These are phyloP conservation scores for Diplolepis rosae DNA, from an alignment of 2,888 invertebrate genomes.

Conservation along the genomic window DNA sequence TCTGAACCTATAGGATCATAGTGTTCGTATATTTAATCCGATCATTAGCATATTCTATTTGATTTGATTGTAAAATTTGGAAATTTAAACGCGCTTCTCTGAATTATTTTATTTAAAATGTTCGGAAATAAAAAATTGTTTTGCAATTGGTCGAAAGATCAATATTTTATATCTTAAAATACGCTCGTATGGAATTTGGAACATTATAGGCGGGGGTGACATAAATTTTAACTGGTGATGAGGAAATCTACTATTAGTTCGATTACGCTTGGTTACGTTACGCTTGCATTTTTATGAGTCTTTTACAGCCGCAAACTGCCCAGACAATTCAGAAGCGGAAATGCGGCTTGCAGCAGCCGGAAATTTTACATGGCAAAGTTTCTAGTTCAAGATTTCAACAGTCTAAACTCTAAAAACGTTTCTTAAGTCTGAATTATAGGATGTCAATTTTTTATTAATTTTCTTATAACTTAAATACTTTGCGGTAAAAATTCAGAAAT, in stretches of 20 bases:
- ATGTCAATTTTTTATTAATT: not conserved
- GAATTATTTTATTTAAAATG: not conserved
- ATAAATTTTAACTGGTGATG: not conserved
- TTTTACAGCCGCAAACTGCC: not conserved
- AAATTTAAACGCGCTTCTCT: not conserved
- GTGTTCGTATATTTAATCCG: not conserved
- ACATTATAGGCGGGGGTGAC: not conserved
- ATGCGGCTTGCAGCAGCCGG: not conserved
- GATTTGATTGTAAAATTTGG: not conserved
- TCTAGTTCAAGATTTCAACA: not conserved
- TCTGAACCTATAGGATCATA: not conserved
- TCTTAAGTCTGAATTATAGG: not conserved
- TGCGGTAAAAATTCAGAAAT: too few relatives aligned
- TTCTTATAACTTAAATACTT: too few relatives aligned
- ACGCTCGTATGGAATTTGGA: not conserved
- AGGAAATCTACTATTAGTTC: constrained; percentile 2
- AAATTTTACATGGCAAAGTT: not conserved
- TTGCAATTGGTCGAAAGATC: not conserved
- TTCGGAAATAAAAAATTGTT: not conserved
- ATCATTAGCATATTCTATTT: not conserved
- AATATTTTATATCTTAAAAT: not conserved
- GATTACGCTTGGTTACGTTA: not conserved
- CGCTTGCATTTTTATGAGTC: not conserved
- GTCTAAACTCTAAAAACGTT: not conserved
- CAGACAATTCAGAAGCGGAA: constrained; percentile 8